Base-by-base conservation (phyloP, 2,888 invertebrate species). In the Microctonus aethiopoides region DNA sequence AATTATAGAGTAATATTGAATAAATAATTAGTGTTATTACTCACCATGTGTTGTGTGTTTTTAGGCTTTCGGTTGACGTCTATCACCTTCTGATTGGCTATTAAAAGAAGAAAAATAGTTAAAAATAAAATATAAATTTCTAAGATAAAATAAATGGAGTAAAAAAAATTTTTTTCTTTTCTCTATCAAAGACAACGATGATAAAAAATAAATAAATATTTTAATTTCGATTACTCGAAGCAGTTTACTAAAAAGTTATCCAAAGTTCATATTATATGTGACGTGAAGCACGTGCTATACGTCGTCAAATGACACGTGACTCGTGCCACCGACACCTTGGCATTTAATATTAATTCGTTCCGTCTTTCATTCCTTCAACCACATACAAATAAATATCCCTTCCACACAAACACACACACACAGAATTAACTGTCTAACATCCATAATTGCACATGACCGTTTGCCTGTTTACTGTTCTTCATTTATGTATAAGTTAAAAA, bases 21-120 rank as follows among this genome's bases (percentile, higher is more conserved):
- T n/a, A n/a, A n/a, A n/a, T 29, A 59, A 39, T 51, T 13, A 62
- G 26, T 36, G 36, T 41, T 54, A 52, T 34, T 11, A 90, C 94
- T 92, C 85, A 97, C 97, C 97, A 97, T 97, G 92, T 97, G 96
- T 83, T 94, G 91, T 52, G 95, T 92, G 81, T 91, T 95, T 85
- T 95, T 93, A 32, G 97, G 97, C 87, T 96, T 96, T 80, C 94
- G 90, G 84, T 94, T 90, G 75, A 93, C 88, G 86, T 92, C 92
- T 72, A 92, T 92, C 81, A 95, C 94, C 88, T 93, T 94, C 81
- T 92, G 92, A 85, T 90, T 91, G 64, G 92, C 92, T 93, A 89
- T 65, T 90, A 89, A 80, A 26, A 13, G 26, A 26, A 10, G 11
- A 39, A 39, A n/a, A n/a, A 13, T n/a, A n/a, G n/a, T n/a, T n/a